Conservation (phyloP, 1,140 invertebrate genomes). For the Elymnias hypermnestra region DNA sequence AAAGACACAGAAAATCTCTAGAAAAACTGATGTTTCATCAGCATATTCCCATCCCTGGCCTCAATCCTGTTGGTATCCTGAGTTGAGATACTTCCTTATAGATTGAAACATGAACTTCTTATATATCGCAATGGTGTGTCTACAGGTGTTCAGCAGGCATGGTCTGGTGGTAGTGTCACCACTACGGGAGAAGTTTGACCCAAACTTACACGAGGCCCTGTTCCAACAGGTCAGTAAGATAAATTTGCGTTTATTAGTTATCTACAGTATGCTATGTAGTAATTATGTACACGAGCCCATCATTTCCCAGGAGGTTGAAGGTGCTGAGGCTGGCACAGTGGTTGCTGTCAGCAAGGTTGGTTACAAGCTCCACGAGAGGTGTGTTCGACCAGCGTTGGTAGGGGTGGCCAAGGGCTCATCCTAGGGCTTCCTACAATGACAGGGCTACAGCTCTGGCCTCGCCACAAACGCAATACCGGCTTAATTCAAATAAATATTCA, state of each 20-base stretch:
- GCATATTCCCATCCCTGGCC: no score
- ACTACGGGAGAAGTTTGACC: conserved; percentile 95
- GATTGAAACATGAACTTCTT: no score
- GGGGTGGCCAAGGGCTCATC: conserved; percentile 87
- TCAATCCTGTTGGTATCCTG: no score
- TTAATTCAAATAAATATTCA: no score
- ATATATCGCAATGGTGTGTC: neutral
- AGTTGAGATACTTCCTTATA: no score
- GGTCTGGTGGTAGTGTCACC: conserved; percentile 92
- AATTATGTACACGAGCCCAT: neutral
- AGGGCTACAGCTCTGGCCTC: no score
- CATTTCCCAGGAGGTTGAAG: conserved; percentile 78
- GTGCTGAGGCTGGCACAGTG: conserved; percentile 90
- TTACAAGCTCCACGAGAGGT: conserved; percentile 95
- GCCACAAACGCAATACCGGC: no score
- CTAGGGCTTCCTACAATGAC: conserved; percentile 7
- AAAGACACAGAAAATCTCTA: no score
- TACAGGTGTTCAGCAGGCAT: conserved; percentile 91
- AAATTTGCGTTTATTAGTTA: no score
- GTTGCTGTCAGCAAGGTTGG: conserved; percentile 96
- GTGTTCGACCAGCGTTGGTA: conserved; percentile 96
- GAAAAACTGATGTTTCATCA: no score
- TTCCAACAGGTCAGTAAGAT: conserved; percentile 87
- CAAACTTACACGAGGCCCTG: conserved; percentile 96
- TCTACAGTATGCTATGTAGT: no score